Evolutionary conservation across 2,888 invertebrate genomes (phyloP).

Genomic region (Cephus runcator): DNA sequence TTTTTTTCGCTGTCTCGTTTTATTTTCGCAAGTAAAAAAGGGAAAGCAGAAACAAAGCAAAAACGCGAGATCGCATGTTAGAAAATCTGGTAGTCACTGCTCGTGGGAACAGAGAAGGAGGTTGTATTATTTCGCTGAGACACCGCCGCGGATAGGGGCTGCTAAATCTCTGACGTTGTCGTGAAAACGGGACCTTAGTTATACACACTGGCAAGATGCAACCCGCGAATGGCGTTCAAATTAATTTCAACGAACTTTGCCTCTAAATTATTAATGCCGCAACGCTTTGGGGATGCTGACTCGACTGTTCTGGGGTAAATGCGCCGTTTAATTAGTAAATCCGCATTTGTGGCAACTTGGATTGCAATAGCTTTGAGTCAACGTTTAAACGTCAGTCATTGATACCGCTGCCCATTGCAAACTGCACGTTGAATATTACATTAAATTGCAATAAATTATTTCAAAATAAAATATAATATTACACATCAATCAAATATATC

Average conservation of each 20-base stretch:
- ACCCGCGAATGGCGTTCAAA: constrained; percentile 44
- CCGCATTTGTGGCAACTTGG: constrained; percentile 41
- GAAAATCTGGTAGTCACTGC: too few species aligned
- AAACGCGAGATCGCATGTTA: too few species aligned
- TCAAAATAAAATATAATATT: too few species aligned
- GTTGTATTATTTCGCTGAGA: constrained; percentile 30
- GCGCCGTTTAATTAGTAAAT: constrained; percentile 51
- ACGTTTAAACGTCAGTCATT: neutral
- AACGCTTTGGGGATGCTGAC: constrained; percentile 31
- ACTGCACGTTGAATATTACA: too few species aligned
- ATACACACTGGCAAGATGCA: constrained; percentile 37
- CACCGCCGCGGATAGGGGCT: constrained; percentile 23
- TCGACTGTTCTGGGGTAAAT: constrained; percentile 42
- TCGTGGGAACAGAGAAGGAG: too few species aligned
- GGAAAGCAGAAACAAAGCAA: too few species aligned
- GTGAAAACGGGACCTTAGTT: constrained; percentile 28
- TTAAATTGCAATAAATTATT: too few species aligned
- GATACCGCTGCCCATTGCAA: too few species aligned
- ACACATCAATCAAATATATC: too few species aligned
- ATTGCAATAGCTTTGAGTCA: neutral
- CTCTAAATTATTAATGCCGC: constrained; percentile 21
- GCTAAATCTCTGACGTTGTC: constrained; percentile 32
- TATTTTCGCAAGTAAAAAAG: too few species aligned
- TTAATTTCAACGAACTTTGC: constrained; percentile 49
- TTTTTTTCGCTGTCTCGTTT: too few species aligned